Conservation (phyloP, 1,140 invertebrate genomes). For the Delia radicum region DNA sequence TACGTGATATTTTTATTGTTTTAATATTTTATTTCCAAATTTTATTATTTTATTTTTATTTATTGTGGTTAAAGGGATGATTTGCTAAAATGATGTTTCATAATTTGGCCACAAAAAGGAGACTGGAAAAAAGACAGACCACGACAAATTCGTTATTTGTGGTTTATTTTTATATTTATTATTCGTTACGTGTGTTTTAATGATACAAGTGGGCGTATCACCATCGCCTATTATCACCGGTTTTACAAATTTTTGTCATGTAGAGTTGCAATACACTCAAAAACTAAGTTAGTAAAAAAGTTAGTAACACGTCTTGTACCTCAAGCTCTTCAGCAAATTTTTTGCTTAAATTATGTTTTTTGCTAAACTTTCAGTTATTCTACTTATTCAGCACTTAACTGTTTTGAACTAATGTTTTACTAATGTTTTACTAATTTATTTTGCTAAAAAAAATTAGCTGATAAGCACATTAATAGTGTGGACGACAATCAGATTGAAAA, state of each 20-base stretch:
- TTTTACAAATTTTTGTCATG: not conserved
- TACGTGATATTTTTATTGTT: slow-evolving; percentile 9
- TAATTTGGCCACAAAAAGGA: not conserved
- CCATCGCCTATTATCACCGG: not conserved
- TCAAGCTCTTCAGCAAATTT: too few relatives aligned
- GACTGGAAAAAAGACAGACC: slow-evolving; percentile 7
- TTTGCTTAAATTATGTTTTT: too few relatives aligned
- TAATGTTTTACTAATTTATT: too few relatives aligned
- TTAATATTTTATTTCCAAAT: not conserved
- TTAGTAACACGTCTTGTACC: too few relatives aligned
- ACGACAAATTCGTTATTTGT: slow-evolving; percentile 18
- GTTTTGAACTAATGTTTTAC: too few relatives aligned
- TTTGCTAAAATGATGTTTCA: slow-evolving; percentile 1
- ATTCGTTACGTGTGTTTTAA: not conserved
- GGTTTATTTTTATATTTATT: slow-evolving; percentile 9
- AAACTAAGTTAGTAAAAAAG: too few relatives aligned
- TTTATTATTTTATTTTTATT: too few relatives aligned
- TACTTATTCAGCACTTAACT: too few relatives aligned
- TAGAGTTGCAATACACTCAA: not conserved
- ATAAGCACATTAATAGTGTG: too few relatives aligned
- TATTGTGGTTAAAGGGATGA: not conserved
- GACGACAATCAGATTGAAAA: too few relatives aligned
- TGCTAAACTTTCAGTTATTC: too few relatives aligned
- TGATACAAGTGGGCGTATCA: not conserved
- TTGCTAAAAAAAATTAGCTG: too few relatives aligned